Evolutionary conservation across 2,888 invertebrate genomes (phyloP).

Genomic region (Dasysyrphus tricinctus): DNA sequence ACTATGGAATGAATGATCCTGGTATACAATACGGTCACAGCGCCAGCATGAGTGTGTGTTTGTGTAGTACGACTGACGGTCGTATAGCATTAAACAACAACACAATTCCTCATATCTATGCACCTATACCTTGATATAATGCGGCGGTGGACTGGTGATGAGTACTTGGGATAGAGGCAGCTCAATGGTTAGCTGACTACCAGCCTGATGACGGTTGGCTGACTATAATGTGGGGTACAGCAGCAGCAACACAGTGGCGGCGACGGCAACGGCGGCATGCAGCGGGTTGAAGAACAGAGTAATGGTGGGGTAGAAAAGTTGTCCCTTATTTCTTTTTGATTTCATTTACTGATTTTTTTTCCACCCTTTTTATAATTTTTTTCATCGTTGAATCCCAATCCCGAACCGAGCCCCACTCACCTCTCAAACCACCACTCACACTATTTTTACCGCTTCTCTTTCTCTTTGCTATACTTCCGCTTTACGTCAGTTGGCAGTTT

Average conservation of each 20-base stretch:
- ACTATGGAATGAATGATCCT: slow-evolving; percentile 72
- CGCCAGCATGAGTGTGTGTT: slow-evolving; percentile 38
- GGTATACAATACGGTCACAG: slow-evolving; percentile 64
- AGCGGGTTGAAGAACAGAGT: slow-evolving; percentile 14
- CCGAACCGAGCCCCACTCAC: not conserved
- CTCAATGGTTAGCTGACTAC: slow-evolving; percentile 64
- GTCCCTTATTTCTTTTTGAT: slow-evolving; percentile 74
- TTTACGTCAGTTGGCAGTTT: slow-evolving; percentile 75
- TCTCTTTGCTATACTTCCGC: slow-evolving; percentile 62
- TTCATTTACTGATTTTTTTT: slow-evolving; percentile 73
- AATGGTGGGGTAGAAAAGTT: slow-evolving; percentile 63
- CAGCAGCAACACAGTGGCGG: slow-evolving; percentile 27
- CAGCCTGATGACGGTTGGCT: slow-evolving; percentile 75
- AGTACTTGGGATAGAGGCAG: slow-evolving; percentile 58
- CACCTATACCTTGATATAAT: slow-evolving; percentile 16
- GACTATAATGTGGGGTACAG: slow-evolving; percentile 71
- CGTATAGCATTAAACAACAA: slow-evolving; percentile 46
- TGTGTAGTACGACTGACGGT: slow-evolving; percentile 28
- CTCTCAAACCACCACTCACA: slow-evolving; percentile 27
- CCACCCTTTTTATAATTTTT: slow-evolving; percentile 57
- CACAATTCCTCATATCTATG: slow-evolving; percentile 38
- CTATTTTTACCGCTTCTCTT: slow-evolving; percentile 35
- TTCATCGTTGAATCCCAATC: slow-evolving; percentile 17
- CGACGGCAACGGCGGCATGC: not conserved
- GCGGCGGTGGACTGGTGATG: slow-evolving; percentile 45